Evolutionary conservation across 2,113 vertebrate genomes (phyloP), one percentile per base, ranked within the genome.

Genomic region (Cranoglanis bouderius): DNA sequence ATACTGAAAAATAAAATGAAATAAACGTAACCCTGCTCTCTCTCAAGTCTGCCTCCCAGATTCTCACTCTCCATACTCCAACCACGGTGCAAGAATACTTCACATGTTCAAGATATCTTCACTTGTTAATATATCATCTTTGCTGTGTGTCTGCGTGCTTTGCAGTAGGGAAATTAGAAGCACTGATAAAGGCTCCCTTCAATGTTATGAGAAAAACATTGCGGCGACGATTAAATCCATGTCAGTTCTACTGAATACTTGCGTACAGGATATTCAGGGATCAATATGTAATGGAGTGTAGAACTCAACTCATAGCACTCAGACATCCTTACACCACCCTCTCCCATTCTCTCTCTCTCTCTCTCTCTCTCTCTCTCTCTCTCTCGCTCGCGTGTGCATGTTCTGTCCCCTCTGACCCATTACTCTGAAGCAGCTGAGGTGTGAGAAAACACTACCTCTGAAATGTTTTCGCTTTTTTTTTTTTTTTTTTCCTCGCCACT

Each of bases 401-500:
- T 24, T 9, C 43, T 49, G 24, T 77, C 24, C 24, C 24, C 40
- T 49, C 75, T 6, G 43, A 77, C 43, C 24, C 12, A n/a, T 77
- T 77, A 49, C 26, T 49, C 40, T 49, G 21, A 77, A 77, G 74
- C 24, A 29, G 40, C 38, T 24, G 72, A 75, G 72, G 72, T 75
- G 72, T 75, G 72, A 75, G 72, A 75, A 40, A 75, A 75, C 38
- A 75, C 38, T 12, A 75, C 10, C 72, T 75, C 72, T 75, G 72
- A 75, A 43, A 40, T 75, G 38, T 21, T 75, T 75, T 1, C 14
- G 24, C 24, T 14, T 81, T 53, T n/a, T 32, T 5, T 49, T 49
- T 10, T 49, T 46, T 77, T 24, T 46, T 35, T 16, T 10, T 40
- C 9, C 72, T 51, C 14, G 2, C 77, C 16, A 3, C 26, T 51